Evolutionary conservation across 2,888 invertebrate genomes (phyloP), one percentile per base, ranked within the genome.

Genomic region (Ophion obscuratus): DNA sequence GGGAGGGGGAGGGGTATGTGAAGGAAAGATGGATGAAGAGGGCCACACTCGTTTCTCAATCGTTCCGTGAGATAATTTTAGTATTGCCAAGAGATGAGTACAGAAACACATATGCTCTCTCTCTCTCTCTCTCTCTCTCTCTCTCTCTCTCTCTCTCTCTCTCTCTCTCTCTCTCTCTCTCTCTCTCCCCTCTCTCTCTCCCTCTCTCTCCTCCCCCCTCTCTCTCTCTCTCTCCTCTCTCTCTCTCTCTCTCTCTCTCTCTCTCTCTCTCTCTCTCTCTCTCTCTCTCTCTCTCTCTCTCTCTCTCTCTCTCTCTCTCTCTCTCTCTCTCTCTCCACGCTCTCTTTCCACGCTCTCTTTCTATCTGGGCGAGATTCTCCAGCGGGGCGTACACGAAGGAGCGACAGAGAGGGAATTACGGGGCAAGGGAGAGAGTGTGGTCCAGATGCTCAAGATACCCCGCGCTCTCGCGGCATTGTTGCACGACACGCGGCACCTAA

Each of bases 51-150:
- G 88, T 79, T 88, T 78, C 86, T 88, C 88, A 90, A 90, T 91
- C 88, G 88, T 88, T 88, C 87, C 88, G 83, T 87, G 89, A 89
- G 92, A 92, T 92, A 92, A 93, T 92, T 92, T 92, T 92, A 89
- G 92, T 85, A 84, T 77, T 68, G 84, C 83, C 82, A 87, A 86
- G 82, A 74, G 81, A 64, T 20, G 68, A 61, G 77, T 47, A 47
- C 40, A 40, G 40, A 40, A 40, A 40, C 40, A 40, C 40, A 76
- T 47, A 24, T 20, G 31, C 77, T 20, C 27, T 6, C 20, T 40
- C 17, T 62, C 31, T n/a, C 64, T 24, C 76, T 9, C 40, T 9
- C 40, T 40, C 40, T 40, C 40, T 40, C 7, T 40, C 40, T 40
- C 40, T 40, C 7, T 40, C 40, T 40, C 40, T 40, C 40, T 7